Evolutionary conservation across 2,888 invertebrate genomes (phyloP), one percentile per base, ranked within the genome.

Genomic region (Linnaemya tessellans): DNA sequence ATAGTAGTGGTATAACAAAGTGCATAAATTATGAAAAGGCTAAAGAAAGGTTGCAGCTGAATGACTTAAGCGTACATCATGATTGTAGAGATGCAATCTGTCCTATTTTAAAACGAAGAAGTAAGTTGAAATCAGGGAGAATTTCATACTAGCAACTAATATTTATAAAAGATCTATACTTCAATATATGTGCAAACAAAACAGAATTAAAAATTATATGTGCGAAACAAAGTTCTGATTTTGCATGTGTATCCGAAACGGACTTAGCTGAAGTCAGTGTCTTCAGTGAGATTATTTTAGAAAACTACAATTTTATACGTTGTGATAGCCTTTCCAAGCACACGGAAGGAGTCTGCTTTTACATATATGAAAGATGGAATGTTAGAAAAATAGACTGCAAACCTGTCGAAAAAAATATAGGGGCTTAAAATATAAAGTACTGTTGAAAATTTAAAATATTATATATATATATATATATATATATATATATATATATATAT

Each of bases 21-120:
- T 84, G 77, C 15, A 77, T 81, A 1, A 85, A 82, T 20, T 78
- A 78, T 51, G 71, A 41, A 46, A 73, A 41, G 20, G 43, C 67
- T 11, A 81, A 73, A 54, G 51, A 71, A 41, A 35, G 54, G 4
- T 38, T 54, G 15, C 75, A 46, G 2, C 20, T 74, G 43, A 54
- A 4, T 5, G 54, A 70, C 41, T 18, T 70, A 22, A 20, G 51
- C n/a, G 41, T n/a, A 0, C 54, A 84, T 15, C 80, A 85, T n/a
- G 79, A 85, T 60, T 43, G 60, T 18, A 70, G 82, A 22, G 46
- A 65, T 22, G 35, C 18, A 0, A 20, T 64, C 0, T 82, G 71
- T 18, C 20, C 30, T 7, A 4, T 73, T n/a, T 43, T 71, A 13
- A 43, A 30, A 18, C n/a, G 58, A 25, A 74, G 51, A 35, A 54